Percentiles rank a stretch among this genome's conserved stretches.
Evolutionary conservation across 2,113 vertebrate species (phyloP).

Genomic region (Embiotoca jacksoni): DNA sequence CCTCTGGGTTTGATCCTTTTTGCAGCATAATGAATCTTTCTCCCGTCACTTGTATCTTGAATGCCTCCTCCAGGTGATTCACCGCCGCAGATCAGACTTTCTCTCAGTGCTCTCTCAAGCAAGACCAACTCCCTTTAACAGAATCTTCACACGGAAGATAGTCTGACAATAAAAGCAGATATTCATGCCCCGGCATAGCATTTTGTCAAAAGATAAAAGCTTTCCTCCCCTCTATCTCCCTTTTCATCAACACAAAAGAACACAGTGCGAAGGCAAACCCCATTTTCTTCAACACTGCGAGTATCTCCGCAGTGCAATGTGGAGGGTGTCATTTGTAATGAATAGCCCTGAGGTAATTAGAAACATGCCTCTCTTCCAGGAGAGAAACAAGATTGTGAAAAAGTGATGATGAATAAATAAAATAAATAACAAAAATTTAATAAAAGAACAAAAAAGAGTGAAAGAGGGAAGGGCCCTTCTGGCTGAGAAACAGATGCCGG

Average conservation of each 20-base stretch:
- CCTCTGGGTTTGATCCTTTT: slow-evolving; percentile 45
- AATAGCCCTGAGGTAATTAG: slow-evolving; percentile 84
- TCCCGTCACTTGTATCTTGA: slow-evolving; percentile 45
- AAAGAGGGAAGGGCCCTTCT: slow-evolving; percentile 56
- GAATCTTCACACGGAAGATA: slow-evolving; percentile 66
- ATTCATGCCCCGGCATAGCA: slow-evolving; percentile 61
- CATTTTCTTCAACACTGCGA: slow-evolving; percentile 65
- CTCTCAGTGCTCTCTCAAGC: slow-evolving; percentile 57
- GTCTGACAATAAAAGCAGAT: slow-evolving; percentile 74
- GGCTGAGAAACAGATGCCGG: slow-evolving; percentile 77
- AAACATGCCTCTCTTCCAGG: slow-evolving; percentile 76
- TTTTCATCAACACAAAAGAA: slow-evolving; percentile 77
- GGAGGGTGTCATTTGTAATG: slow-evolving; percentile 78
- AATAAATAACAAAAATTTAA: slow-evolving; percentile 1
- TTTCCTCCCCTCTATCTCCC: slow-evolving; percentile 69
- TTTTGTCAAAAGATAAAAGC: slow-evolving; percentile 82
- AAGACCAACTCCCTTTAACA: slow-evolving; percentile 68
- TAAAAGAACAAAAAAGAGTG: slow-evolving; percentile 45
- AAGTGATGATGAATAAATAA: slow-evolving; percentile 80
- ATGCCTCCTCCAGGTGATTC: slow-evolving; percentile 66
- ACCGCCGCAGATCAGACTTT: slow-evolving; percentile 63
- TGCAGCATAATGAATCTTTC: slow-evolving; percentile 56
- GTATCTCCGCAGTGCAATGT: slow-evolving; percentile 67
- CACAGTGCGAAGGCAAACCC: slow-evolving; percentile 71
- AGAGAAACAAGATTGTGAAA: slow-evolving; percentile 70